Percentiles rank a stretch among this genome's conserved stretches.
phyloP scores from a whole-genome alignment of 1,140 invertebrate genomes.

The Papilio polyxenes region DNA sequence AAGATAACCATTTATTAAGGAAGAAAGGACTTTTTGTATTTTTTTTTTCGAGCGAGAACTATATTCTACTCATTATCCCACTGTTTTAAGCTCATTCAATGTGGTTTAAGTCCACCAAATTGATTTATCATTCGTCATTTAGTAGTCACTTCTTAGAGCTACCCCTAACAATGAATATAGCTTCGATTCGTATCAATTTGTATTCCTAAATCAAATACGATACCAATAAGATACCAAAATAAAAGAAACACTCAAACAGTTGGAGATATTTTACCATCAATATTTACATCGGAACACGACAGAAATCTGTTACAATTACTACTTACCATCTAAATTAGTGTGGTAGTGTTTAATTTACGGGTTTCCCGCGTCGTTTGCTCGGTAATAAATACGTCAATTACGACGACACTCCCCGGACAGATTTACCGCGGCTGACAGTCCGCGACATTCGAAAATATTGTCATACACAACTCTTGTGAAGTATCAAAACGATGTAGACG shows the following conservation, averaged over 20 bases:
- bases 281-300: conserved; percentile 34
- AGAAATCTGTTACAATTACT: conserved; percentile 37
- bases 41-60: no score
- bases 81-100: no score
- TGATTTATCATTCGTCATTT: no score
- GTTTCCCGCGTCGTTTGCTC: conserved; percentile 54
- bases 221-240: not conserved
- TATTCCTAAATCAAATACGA: not conserved
- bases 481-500: not conserved
- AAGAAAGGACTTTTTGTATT: not conserved
- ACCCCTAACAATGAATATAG: no score
- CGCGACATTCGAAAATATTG: conserved; percentile 40
- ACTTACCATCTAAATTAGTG: conserved; percentile 50
- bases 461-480: conserved; percentile 31
- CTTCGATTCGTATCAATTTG: not conserved
- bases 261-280: conserved; percentile 30
- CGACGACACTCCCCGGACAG: conserved; percentile 48
- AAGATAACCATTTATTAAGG: conserved; percentile 42
- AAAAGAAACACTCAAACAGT: conserved; percentile 30
- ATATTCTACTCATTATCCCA: no score
- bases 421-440: conserved; percentile 46
- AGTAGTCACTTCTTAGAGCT: no score
- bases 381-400: conserved; percentile 62
- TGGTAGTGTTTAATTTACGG: conserved; percentile 55
- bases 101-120: no score